Conservation (phyloP, 2,113 vertebrate genomes). For the Arvicanthis niloticus region DNA sequence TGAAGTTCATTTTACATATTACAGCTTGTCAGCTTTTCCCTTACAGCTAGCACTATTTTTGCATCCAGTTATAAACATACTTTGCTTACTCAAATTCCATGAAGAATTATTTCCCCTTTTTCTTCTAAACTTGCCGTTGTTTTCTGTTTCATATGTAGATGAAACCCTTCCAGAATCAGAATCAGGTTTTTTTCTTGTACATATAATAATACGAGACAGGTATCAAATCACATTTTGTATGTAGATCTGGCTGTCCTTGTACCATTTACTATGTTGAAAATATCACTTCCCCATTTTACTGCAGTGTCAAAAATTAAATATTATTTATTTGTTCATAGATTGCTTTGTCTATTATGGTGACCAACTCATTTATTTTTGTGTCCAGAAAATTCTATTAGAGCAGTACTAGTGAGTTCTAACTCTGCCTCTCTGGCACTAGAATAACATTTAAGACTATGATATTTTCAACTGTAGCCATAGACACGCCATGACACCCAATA, state of each 20-base stretch:
- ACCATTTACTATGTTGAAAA: neutral
- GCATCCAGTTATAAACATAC: neutral
- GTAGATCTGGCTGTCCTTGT: neutral
- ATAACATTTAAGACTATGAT: neutral
- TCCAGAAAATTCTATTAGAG: neutral
- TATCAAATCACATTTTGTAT: neutral
- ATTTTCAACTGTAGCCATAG: neutral
- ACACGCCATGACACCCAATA: neutral
- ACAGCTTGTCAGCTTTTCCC: neutral
- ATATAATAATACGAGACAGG: neutral
- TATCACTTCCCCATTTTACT: neutral
- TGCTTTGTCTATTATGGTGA: neutral
- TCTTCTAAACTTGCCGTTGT: neutral
- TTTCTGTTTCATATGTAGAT: constrained; percentile 3
- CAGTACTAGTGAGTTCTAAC: neutral
- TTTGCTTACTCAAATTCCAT: neutral
- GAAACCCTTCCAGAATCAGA: neutral
- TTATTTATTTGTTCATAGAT: neutral
- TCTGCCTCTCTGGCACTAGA: neutral
- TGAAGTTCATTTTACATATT: neutral
- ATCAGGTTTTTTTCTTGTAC: neutral
- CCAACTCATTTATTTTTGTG: constrained; percentile 1
- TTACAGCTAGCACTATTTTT: neutral
- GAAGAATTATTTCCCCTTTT: neutral
- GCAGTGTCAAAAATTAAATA: neutral